Evolutionary conservation across 2,888 invertebrate genomes (phyloP).

Genomic region (Steinernema carpocapsae): DNA sequence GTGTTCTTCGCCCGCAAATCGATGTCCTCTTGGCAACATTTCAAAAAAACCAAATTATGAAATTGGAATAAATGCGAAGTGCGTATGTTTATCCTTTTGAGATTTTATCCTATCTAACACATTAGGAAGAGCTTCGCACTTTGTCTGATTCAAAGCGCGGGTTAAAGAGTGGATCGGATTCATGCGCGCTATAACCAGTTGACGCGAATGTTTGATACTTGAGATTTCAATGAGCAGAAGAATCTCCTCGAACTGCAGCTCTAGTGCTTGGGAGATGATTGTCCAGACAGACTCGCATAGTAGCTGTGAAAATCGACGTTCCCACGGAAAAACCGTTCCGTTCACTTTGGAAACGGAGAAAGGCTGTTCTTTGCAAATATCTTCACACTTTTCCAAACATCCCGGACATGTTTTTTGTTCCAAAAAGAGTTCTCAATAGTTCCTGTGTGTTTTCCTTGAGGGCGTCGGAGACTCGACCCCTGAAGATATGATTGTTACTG

Average conservation of each 20-base stretch:
- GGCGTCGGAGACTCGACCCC: background rate
- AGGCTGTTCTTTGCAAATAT: too few relatives aligned
- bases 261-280: too few relatives aligned
- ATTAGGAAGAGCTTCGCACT: background rate
- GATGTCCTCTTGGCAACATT: conserved; percentile 5
- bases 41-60: background rate
- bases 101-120: background rate
- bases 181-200: conserved; percentile 31
- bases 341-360: too few relatives aligned
- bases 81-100: background rate
- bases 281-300: too few relatives aligned
- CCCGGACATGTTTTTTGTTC: background rate
- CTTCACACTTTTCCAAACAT: background rate
- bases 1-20: background rate
- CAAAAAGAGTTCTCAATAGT: background rate
- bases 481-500: conserved; percentile 29
- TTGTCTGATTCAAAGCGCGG: background rate
- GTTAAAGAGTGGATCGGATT: background rate
- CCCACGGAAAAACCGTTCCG: too few relatives aligned
- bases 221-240: conserved; percentile 18
- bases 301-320: too few relatives aligned
- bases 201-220: conserved; percentile 33
- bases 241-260: background rate
- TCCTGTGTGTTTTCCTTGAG: background rate
- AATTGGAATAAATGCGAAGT: background rate